phyloP scores from a whole-genome alignment of 2,113 vertebrate genomes.

The Nothoprocta pentlandii region DNA sequence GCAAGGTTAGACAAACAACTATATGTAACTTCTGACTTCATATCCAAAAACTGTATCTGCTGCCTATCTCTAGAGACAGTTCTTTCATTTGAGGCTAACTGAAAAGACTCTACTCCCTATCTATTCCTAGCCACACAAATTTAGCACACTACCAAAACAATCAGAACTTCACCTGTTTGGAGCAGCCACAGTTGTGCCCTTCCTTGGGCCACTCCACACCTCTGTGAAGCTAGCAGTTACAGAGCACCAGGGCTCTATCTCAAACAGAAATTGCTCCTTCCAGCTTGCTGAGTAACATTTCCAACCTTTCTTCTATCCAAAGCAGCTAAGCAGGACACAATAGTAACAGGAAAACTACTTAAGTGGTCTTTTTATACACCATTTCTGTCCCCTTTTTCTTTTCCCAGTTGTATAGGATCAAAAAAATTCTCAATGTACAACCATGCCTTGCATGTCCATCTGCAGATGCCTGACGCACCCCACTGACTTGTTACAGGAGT shows the following conservation, averaged over 20 bases:
- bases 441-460: neutral
- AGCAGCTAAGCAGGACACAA: neutral
- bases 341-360: neutral
- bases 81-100: neutral
- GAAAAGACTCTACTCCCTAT: neutral
- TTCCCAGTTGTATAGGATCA: neutral
- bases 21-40: conserved; percentile 33
- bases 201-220: fast-evolving
- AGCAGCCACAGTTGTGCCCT: fast-evolving
- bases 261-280: neutral
- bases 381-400: neutral
- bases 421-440: neutral
- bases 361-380: neutral
- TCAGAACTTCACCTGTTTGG: fast-evolving
- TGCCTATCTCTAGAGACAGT: neutral
- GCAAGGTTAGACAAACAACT: conserved; percentile 17
- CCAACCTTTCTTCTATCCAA: neutral
- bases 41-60: neutral
- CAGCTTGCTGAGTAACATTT: neutral
- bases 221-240: fast-evolving
- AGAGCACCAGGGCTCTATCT: neutral
- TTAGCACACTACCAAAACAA: neutral
- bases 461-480: neutral
- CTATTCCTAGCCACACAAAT: neutral
- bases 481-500: neutral